Percentiles rank a stretch among this genome's conserved stretches.
These are phyloP conservation scores for Protula sp. DNA, from an alignment of 2,888 invertebrate genomes.

Conservation along the genomic window DNA sequence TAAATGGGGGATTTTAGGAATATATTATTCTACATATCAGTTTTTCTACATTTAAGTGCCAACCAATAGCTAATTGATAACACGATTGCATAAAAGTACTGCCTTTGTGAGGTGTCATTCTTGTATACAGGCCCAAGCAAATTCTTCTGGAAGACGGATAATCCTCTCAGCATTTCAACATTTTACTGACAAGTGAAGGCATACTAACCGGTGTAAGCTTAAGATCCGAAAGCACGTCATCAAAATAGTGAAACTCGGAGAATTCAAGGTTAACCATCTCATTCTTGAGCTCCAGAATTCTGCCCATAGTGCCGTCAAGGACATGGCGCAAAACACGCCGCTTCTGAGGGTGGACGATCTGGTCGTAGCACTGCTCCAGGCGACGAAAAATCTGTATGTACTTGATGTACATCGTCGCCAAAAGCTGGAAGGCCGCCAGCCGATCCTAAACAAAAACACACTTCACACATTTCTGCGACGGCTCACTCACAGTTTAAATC, in stretches of 20 bases:
- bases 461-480: background rate
- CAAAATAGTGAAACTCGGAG: constrained; percentile 81
- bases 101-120: no score
- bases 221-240: constrained; percentile 70
- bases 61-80: no score
- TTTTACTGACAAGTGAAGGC: no score
- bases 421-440: constrained; percentile 49
- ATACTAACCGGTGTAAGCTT: constrained; percentile 66
- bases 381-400: constrained; percentile 73
- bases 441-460: constrained; percentile 42
- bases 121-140: no score
- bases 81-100: no score
- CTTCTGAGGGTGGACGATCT: constrained; percentile 89
- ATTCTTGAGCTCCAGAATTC: constrained; percentile 77
- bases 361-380: constrained; percentile 78
- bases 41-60: no score
- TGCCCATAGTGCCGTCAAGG: constrained; percentile 64
- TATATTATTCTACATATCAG: no score
- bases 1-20: no score
- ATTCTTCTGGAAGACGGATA: no score
- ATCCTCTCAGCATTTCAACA: no score
- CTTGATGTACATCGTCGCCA: constrained; percentile 65
- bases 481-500: background rate
- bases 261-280: constrained; percentile 81
- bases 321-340: constrained; percentile 65